Evolutionary conservation across 2,888 invertebrate species (phyloP).

Genomic region (Mechanitis mazaeus): DNA sequence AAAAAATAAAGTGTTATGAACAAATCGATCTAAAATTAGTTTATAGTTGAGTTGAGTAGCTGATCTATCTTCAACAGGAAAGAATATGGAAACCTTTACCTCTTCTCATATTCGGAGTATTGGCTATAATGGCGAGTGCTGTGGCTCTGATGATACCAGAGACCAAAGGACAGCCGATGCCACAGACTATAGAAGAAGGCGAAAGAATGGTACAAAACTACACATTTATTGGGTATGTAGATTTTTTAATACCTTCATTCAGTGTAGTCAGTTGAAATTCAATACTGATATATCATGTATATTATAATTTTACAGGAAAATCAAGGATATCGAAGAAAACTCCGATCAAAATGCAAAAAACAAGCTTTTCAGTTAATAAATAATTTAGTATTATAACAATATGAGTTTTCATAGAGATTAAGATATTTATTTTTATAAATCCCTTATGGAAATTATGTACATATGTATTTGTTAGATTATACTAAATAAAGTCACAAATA

Average conservation of each 20-base stretch:
- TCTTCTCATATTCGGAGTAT: slow-evolving; percentile 48
- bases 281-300: neutral
- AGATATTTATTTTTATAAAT: no score
- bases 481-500: no score
- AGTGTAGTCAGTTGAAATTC: no score
- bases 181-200: slow-evolving; percentile 2
- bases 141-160: slow-evolving; percentile 35
- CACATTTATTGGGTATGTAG: slow-evolving; percentile 17
- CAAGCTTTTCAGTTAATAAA: slow-evolving; percentile 31
- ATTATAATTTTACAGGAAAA: slow-evolving; percentile 31
- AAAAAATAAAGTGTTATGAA: no score
- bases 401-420: no score
- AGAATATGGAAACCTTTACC: slow-evolving; percentile 54
- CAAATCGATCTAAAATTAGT: no score
- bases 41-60: no score
- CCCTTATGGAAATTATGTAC: no score
- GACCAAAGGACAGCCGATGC: neutral
- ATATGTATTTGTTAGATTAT: no score
- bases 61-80: slow-evolving; percentile 41
- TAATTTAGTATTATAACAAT: slow-evolving; percentile 15
- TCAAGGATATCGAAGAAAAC: slow-evolving; percentile 28
- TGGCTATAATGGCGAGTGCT: slow-evolving; percentile 43
- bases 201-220: neutral
- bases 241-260: no score
- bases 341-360: slow-evolving; percentile 29